A percentile compares a stretch with the other conserved stretches of the same genome.
Evolutionary conservation across 2,888 invertebrate genomes (phyloP).

Genomic region (Carterocephalus palaemon): DNA sequence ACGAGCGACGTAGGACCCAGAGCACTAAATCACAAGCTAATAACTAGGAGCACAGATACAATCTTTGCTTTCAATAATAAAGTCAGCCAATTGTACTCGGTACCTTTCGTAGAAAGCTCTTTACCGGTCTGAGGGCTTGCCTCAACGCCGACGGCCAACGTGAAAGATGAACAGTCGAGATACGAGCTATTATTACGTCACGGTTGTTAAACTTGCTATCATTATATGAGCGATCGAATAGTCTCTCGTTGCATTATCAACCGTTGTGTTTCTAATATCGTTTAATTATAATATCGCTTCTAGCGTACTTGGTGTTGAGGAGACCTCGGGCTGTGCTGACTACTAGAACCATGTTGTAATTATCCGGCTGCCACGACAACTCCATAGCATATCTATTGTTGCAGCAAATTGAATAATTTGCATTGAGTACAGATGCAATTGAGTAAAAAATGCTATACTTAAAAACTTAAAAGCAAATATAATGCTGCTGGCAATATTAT

Average conservation of each 20-base stretch:
- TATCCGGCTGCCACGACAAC: slow-evolving; percentile 56
- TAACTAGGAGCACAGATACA: slow-evolving; percentile 66
- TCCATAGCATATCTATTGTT: slow-evolving; percentile 39
- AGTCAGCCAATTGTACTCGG: slow-evolving; percentile 62
- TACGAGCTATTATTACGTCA: no score
- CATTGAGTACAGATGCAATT: slow-evolving; percentile 24
- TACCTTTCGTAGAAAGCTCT: slow-evolving; percentile 67
- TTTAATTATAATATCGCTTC: no score
- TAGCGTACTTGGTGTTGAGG: slow-evolving; percentile 16
- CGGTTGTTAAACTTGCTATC: no score
- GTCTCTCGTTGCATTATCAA: no score
- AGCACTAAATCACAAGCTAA: slow-evolving; percentile 71
- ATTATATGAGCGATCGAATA: no score
- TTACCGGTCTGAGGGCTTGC: slow-evolving; percentile 47
- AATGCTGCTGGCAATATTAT: no score
- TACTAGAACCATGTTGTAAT: slow-evolving; percentile 49
- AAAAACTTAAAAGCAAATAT: no score
- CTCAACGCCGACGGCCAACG: slow-evolving; percentile 3
- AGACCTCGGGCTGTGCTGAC: slow-evolving; percentile 17
- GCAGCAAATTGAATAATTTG: slow-evolving; percentile 41
- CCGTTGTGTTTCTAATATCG: no score
- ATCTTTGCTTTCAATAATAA: slow-evolving; percentile 74
- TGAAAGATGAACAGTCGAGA: background rate
- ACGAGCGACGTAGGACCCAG: slow-evolving; percentile 41
- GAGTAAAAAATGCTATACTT: no score